Base-by-base conservation (phyloP, 2,797 vertebrate genomes). In the Spinus pinus region DNA sequence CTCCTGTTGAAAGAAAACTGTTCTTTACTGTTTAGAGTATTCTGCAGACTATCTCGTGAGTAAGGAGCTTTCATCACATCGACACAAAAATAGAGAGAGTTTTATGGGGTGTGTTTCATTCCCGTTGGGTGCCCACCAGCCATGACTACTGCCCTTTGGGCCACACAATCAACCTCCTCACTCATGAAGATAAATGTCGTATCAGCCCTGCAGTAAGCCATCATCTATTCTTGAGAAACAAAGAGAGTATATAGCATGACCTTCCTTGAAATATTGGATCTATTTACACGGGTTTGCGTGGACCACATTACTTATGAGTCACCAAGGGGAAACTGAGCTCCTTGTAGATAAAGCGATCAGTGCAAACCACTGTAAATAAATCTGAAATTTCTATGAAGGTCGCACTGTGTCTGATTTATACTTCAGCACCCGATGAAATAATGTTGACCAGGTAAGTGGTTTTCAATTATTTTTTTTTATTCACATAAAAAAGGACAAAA, bases 221-320 rank as follows among this genome's bases (percentile, higher is more conserved):
- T 98, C 97, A 97, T 97, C 97, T 97, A 64, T 97, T 97, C 94
- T 97, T 97, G 84, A 95, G 95, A 96, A 97, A 97, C 85, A 96
- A 95, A 95, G 96, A 97, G 93, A 97, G 96, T 96, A 96, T 97
- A 98, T 94, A 96, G 94, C 96, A 97, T 95, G 97, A 97, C 96
- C 97, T 98, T 97, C 89, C 93, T 98, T 98, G 97, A 98, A 98
- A 98, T 98, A 98, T 97, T 98, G 97, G 95, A 96, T 97, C 98
- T 98, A 96, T 98, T 98, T 98, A 98, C 97, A 97, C 81, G 4
- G 88, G 95, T 96, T 97, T 97, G 96, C 33, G 14, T 97, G 96
- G 96, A 97, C 93, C 96, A 97, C 97, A 98, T 98, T 97, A 97
- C 97, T 98, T 98, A 97, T 96, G 96, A 98, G 96, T 97, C 97